Conservation (phyloP, 2,113 vertebrate genomes). For the Narcine bancroftii region DNA sequence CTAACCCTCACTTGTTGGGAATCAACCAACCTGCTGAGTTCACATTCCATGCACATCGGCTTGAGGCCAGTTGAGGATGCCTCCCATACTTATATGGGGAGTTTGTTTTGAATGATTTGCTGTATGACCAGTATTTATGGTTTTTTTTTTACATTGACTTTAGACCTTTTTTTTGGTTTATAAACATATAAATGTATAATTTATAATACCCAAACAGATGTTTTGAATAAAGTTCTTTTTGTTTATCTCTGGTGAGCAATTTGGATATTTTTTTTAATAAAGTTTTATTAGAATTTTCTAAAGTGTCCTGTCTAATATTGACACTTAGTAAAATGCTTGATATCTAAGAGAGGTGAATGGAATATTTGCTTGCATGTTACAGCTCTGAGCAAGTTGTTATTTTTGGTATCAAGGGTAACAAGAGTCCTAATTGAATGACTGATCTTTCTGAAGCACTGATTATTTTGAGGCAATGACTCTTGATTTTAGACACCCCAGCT, state of each 20-base stretch:
- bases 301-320: neutral
- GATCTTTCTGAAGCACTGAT: too few species aligned
- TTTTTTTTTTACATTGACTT: conserved; percentile 33
- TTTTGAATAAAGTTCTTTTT: conserved; percentile 27
- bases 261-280: conserved; percentile 36
- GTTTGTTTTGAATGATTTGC: conserved; percentile 21
- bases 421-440: too few species aligned
- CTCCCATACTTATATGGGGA: neutral
- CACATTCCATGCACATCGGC: neutral
- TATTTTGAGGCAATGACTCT: too few species aligned
- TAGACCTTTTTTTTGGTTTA: conserved; percentile 34
- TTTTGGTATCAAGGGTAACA: neutral
- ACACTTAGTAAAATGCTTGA: neutral
- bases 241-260: conserved; percentile 34
- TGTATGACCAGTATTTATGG: conserved; percentile 32
- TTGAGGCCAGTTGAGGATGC: neutral
- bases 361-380: neutral
- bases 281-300: conserved; percentile 34
- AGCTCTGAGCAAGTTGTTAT: neutral
- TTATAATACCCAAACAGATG: conserved; percentile 29
- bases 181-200: conserved; percentile 38
- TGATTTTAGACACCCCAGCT: too few species aligned
- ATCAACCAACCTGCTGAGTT: neutral
- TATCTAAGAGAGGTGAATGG: neutral
- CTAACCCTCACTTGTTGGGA: neutral